A percentile compares a stretch with the other conserved stretches of the same genome.
These are phyloP conservation scores for Micromussa lordhowensis DNA, from an alignment of 92 coral and sea anemone genomes.

Conservation along the genomic window DNA sequence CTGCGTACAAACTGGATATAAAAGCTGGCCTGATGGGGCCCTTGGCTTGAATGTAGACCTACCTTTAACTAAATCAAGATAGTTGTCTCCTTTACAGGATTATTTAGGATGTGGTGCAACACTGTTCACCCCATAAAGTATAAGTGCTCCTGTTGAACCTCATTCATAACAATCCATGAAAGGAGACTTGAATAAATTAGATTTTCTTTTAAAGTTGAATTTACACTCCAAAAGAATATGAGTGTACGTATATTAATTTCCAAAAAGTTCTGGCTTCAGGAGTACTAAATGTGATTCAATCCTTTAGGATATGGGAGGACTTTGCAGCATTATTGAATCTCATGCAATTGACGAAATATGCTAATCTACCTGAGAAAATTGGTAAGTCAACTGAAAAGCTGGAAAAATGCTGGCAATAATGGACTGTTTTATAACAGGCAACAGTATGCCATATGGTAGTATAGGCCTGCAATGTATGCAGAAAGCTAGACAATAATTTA, in stretches of 20 bases:
- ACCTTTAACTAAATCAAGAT: no score
- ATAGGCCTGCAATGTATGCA: not conserved
- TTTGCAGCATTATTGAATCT: slow-evolving; percentile 84
- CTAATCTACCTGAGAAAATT: slow-evolving; percentile 58
- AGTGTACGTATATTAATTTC: not conserved
- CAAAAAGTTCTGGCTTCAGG: not conserved
- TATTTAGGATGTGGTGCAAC: not conserved
- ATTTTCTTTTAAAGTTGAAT: no score
- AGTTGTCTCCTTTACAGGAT: not conserved
- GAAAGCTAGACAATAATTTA: not conserved
- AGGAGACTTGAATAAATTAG: not conserved
- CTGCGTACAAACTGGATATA: no score
- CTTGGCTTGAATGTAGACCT: no score
- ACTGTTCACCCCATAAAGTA: not conserved
- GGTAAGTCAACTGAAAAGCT: slow-evolving; percentile 48
- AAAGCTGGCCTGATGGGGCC: no score
- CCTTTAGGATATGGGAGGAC: slow-evolving; percentile 83
- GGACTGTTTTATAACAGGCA: not conserved
- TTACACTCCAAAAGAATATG: not conserved
- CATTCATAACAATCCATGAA: not conserved
- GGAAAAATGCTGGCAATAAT: not conserved
- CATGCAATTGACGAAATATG: slow-evolving; percentile 51
- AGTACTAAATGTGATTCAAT: not conserved
- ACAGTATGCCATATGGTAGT: not conserved
- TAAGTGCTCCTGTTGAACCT: not conserved